A percentile compares a stretch with the other conserved stretches of the same genome.
phyloP scores from a whole-genome alignment of 2,113 vertebrate genomes.

The Cynocephalus volans region DNA sequence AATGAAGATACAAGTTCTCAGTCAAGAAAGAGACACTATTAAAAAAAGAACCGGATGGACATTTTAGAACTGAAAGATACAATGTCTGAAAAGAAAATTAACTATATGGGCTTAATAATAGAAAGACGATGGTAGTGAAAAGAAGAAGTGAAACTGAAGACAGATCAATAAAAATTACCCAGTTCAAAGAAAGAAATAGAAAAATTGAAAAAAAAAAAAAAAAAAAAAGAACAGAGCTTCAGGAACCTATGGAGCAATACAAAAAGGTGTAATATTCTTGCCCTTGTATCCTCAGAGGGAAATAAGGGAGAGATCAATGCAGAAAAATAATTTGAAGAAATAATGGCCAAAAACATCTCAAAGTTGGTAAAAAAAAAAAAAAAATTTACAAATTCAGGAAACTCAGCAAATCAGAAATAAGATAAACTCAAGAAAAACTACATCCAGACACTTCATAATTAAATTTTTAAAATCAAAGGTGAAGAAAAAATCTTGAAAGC shows the following conservation, averaged over 20 bases:
- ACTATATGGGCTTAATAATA: background rate
- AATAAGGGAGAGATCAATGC: background rate
- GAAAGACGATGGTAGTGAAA: background rate
- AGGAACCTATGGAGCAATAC: background rate
- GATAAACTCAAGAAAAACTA: background rate
- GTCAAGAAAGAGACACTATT: background rate
- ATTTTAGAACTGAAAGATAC: background rate
- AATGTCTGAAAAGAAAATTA: background rate
- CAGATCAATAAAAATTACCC: background rate
- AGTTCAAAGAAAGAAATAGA: background rate
- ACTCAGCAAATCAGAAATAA: background rate
- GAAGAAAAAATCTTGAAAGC: background rate
- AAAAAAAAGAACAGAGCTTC: background rate
- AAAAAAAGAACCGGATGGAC: background rate
- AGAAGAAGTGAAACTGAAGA: background rate
- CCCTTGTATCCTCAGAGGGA: background rate
- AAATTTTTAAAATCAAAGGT: background rate
- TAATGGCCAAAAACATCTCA: background rate
- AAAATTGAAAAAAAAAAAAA: background rate
- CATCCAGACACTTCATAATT: background rate
- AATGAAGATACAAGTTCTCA: background rate
- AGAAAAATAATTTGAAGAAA: background rate
- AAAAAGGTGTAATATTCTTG: background rate
- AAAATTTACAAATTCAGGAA: background rate
- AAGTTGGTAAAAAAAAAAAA: background rate